phyloP scores from a whole-genome alignment of 2,797 vertebrate species.

The Paramormyrops hopkinsi region DNA sequence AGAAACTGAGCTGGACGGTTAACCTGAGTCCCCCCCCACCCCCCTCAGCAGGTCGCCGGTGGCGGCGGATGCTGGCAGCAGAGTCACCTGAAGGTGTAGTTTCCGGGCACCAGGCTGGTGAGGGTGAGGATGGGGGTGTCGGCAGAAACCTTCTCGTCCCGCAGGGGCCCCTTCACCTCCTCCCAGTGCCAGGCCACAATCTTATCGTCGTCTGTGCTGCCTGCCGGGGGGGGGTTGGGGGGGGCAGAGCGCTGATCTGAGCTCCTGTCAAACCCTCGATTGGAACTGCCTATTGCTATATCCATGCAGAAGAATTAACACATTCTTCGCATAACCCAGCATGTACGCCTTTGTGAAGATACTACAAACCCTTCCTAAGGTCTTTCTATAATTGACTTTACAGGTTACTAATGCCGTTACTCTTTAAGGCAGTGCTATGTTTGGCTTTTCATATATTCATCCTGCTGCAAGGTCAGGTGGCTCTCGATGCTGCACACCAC shows the following conservation, averaged over 20 bases:
- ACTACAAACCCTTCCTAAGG: background rate
- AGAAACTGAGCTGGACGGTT: background rate
- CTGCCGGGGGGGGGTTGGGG: slow-evolving; percentile 46
- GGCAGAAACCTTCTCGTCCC: slow-evolving; percentile 87
- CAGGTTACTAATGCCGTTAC: background rate
- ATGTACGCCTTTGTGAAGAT: background rate
- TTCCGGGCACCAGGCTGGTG: slow-evolving; percentile 83
- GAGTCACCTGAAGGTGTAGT: slow-evolving; percentile 88
- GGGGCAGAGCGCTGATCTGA: background rate
- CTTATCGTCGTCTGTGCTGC: slow-evolving; percentile 92
- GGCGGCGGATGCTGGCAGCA: background rate
- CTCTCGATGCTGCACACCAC: background rate
- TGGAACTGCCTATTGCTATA: background rate
- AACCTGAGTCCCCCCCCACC: background rate
- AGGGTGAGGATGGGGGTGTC: slow-evolving; percentile 79
- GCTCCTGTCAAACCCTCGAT: background rate
- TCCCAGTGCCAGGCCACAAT: slow-evolving; percentile 91
- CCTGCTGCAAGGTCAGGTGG: background rate
- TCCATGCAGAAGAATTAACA: background rate
- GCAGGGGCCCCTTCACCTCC: slow-evolving; percentile 86
- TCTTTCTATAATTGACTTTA: background rate
- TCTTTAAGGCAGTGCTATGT: background rate
- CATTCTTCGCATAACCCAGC: background rate
- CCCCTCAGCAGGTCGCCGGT: background rate
- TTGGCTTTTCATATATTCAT: background rate